These are phyloP conservation scores for Dexiosoma caninum DNA, from an alignment of 2,888 invertebrate species.

Conservation along the genomic window DNA sequence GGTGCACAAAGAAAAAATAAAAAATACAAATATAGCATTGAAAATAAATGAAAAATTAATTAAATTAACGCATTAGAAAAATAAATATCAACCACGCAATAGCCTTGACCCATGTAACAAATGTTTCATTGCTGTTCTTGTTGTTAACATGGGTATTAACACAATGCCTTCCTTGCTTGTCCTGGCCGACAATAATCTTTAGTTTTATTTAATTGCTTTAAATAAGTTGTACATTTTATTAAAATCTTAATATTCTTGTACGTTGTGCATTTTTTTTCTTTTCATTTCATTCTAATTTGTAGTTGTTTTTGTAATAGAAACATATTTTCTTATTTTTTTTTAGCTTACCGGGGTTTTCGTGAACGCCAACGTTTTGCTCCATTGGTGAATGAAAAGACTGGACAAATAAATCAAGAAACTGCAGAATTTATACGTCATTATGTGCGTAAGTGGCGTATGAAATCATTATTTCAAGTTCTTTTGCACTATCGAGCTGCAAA, in stretches of 20 bases:
- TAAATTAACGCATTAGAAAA: conserved; percentile 73
- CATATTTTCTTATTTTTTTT: conserved; percentile 51
- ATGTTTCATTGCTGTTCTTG: conserved; percentile 4
- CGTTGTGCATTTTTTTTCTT: conserved; percentile 21
- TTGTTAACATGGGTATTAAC: conserved; percentile 20
- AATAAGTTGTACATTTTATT: conserved; percentile 12
- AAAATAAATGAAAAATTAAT: conserved; percentile 78
- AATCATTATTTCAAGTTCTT: conserved; percentile 89
- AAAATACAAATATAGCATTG: conserved; percentile 71
- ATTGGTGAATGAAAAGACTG: conserved; percentile 81
- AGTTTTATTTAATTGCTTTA: conserved; percentile 20
- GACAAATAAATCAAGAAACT: conserved; percentile 84
- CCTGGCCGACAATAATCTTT: neutral
- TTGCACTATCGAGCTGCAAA: conserved; percentile 89
- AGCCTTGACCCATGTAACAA: conserved; percentile 57
- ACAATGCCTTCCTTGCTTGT: neutral
- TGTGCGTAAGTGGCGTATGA: conserved; percentile 89
- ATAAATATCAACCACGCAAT: conserved; percentile 65
- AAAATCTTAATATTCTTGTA: conserved; percentile 32
- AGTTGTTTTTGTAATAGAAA: neutral
- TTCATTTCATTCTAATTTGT: conserved; percentile 19
- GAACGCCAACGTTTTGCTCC: conserved; percentile 83
- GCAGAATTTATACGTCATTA: conserved; percentile 86
- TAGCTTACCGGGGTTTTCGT: conserved; percentile 86
- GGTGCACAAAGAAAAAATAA: conserved; percentile 69